A percentile compares a stretch with the other conserved stretches of the same genome.
These are phyloP conservation scores for Alcedo atthis DNA, from an alignment of 2,797 vertebrate species.

Conservation along the genomic window DNA sequence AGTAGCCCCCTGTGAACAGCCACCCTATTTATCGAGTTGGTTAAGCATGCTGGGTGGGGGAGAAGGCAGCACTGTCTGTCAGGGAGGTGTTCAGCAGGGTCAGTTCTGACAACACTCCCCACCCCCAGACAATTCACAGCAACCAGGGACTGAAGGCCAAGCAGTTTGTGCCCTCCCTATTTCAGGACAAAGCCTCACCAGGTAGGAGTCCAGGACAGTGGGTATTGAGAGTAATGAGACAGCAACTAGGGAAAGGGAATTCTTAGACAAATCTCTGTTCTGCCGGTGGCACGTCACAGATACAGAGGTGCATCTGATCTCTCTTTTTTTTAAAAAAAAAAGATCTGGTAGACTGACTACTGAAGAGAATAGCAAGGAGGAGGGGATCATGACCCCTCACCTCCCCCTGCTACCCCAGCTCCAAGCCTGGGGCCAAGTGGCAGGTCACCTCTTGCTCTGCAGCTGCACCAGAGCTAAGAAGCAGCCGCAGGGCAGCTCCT, in stretches of 20 bases:
- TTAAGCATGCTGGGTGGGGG: background rate
- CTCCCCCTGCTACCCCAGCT: background rate
- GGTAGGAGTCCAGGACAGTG: accelerated
- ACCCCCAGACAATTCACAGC: background rate
- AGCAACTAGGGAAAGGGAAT: accelerated
- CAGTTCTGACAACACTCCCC: background rate
- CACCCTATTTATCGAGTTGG: background rate
- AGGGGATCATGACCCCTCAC: background rate
- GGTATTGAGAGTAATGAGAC: accelerated
- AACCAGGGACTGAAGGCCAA: accelerated
- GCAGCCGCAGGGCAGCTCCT: background rate
- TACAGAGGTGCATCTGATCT: accelerated
- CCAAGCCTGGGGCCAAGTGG: background rate
- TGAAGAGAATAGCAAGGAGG: background rate
- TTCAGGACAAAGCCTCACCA: accelerated
- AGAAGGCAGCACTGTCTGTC: background rate
- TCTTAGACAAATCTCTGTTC: background rate
- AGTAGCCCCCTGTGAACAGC: background rate
- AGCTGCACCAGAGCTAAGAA: background rate
- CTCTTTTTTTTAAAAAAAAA: accelerated
- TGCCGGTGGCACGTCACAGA: background rate
- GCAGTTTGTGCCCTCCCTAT: accelerated
- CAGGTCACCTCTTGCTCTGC: background rate
- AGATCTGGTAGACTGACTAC: accelerated
- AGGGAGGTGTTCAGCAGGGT: background rate